These are phyloP conservation scores for Pollachius pollachius DNA, from an alignment of 2,113 vertebrate species.

Conservation along the genomic window DNA sequence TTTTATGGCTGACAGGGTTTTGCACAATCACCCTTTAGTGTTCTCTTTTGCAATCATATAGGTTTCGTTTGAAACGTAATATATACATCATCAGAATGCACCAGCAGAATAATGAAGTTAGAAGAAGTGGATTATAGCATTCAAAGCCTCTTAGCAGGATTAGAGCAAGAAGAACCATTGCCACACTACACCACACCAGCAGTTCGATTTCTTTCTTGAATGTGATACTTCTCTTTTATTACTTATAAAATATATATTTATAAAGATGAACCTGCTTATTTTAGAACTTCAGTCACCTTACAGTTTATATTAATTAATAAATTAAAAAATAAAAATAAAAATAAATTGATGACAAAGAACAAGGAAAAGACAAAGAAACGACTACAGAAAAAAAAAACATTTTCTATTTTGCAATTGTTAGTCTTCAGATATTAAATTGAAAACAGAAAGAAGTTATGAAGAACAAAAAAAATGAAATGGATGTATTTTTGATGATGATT, in stretches of 20 bases:
- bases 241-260: too few species aligned
- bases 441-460: neutral
- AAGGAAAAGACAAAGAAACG: too few species aligned
- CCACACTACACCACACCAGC: constrained; percentile 46
- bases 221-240: too few species aligned
- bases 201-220: too few species aligned
- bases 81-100: neutral
- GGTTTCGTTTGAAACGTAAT: neutral
- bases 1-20: too few species aligned
- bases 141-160: constrained; percentile 68
- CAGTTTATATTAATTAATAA: too few species aligned
- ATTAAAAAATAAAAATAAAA: too few species aligned
- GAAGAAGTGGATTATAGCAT: constrained; percentile 43
- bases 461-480: neutral
- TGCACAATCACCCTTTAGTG: too few species aligned
- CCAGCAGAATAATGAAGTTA: constrained; percentile 17
- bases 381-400: neutral
- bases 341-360: too few species aligned
- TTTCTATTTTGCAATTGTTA: neutral
- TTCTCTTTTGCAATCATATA: neutral
- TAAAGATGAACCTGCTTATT: too few species aligned
- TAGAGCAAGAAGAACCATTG: constrained; percentile 44
- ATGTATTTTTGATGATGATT: neutral
- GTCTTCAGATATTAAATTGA: neutral
- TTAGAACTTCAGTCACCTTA: too few species aligned